phyloP scores from a whole-genome alignment of 1,140 invertebrate species.

The Scaptomyza hsui region DNA sequence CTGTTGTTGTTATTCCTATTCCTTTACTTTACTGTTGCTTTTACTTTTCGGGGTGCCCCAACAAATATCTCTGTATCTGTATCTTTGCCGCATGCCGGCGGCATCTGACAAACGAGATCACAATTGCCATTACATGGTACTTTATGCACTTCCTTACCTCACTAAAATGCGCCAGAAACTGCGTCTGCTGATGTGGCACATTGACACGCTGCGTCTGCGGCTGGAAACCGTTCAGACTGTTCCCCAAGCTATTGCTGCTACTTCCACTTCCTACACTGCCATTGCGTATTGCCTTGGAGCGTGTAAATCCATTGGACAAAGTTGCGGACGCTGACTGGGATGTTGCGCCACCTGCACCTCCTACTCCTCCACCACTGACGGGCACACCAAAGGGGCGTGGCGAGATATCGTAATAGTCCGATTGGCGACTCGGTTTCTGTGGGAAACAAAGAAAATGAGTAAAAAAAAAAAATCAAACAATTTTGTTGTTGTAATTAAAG shows the following conservation, averaged over 20 bases:
- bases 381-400: constrained; percentile 80
- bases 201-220: constrained; percentile 39
- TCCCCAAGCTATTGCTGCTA: constrained; percentile 48
- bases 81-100: neutral
- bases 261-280: constrained; percentile 23
- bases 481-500: constrained; percentile 43
- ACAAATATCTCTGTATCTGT: constrained; percentile 33
- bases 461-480: constrained; percentile 10
- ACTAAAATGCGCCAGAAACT: constrained; percentile 78
- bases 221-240: constrained; percentile 59
- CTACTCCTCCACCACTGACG: constrained; percentile 19
- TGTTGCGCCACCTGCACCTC: constrained; percentile 18
- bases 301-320: constrained; percentile 57
- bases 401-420: constrained; percentile 83
- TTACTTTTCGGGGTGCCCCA: constrained; percentile 41
- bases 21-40: constrained; percentile 47
- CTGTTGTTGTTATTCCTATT: constrained; percentile 37
- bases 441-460: constrained; percentile 29
- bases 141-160: constrained; percentile 57
- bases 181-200: constrained; percentile 48
- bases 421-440: constrained; percentile 73
- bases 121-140: constrained; percentile 9
- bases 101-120: constrained; percentile 19
- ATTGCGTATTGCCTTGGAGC: constrained; percentile 77
- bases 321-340: constrained; percentile 30